Evolutionary conservation across 2,888 invertebrate species (phyloP).

Genomic region (Amphipyra berbera): DNA sequence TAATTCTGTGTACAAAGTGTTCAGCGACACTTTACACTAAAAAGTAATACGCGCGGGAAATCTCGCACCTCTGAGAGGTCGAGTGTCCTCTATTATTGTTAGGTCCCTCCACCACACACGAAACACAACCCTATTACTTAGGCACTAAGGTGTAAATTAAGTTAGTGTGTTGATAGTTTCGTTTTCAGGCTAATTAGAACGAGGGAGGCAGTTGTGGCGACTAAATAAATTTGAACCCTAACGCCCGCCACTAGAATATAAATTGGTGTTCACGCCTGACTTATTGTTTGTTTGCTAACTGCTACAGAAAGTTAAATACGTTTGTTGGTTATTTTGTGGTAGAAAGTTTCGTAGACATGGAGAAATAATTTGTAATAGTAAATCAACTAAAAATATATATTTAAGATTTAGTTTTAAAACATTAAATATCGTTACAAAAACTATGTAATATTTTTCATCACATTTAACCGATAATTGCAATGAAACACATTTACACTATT

Average conservation of each 20-base stretch:
- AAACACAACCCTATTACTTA: conserved; percentile 63
- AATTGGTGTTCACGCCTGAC: conserved; percentile 37
- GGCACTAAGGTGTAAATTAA: conserved; percentile 60
- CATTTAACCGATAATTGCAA: too few relatives aligned
- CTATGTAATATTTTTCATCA: too few relatives aligned
- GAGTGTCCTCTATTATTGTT: conserved; percentile 86
- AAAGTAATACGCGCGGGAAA: conserved; percentile 76
- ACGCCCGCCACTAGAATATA: conserved; percentile 49
- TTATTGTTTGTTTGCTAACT: conserved; percentile 60
- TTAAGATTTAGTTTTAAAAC: too few relatives aligned
- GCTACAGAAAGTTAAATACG: conserved; percentile 50
- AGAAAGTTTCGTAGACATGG: conserved; percentile 11
- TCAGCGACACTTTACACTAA: conserved; percentile 57
- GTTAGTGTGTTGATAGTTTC: conserved; percentile 62
- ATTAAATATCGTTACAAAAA: too few relatives aligned
- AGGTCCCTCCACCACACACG: conserved; percentile 37
- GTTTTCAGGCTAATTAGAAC: conserved; percentile 87
- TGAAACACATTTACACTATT: too few relatives aligned
- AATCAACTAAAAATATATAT: not conserved
- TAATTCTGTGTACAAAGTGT: conserved; percentile 62
- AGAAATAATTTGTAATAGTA: not conserved
- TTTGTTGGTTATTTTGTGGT: conserved; percentile 53
- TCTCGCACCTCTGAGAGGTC: conserved; percentile 80
- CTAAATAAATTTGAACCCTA: conserved; percentile 72
- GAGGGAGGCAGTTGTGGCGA: conserved; percentile 66